phyloP scores from a whole-genome alignment of 2,113 vertebrate species.

The Prolemur simus region DNA sequence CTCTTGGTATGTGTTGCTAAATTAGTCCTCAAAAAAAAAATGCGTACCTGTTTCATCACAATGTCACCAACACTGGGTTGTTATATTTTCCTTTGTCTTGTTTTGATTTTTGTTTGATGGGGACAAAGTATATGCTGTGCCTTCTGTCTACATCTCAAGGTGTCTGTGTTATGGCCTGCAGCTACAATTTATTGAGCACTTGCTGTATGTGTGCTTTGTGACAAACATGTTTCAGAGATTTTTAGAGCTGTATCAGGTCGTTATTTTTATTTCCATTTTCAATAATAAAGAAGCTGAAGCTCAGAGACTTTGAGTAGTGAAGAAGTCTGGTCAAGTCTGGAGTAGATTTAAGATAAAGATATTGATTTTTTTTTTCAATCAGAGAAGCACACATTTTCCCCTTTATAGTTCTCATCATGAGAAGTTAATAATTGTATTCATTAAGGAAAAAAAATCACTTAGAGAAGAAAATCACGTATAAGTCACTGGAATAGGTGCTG shows the following conservation, averaged over 20 bases:
- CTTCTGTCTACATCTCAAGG: neutral
- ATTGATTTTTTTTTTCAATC: neutral
- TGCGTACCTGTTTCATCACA: neutral
- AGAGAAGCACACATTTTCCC: neutral
- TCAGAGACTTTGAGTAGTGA: neutral
- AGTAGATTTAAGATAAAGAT: neutral
- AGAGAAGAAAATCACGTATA: neutral
- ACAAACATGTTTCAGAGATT: neutral
- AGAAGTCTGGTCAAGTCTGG: neutral
- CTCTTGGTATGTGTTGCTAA: neutral
- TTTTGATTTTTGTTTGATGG: neutral
- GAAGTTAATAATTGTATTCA: neutral
- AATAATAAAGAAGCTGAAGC: neutral
- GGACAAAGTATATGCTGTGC: neutral
- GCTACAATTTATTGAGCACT: neutral
- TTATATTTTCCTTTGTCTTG: slow-evolving; percentile 38
- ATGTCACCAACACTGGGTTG: neutral
- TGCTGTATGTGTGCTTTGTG: neutral
- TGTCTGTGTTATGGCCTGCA: neutral
- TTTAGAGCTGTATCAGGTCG: neutral
- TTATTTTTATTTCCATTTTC: slow-evolving; percentile 5
- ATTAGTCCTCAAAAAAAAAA: neutral
- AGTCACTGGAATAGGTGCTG: neutral
- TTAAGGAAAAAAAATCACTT: neutral
- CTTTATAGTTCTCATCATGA: neutral